Evolutionary conservation across 1,140 invertebrate species (phyloP), one percentile per base, ranked within the genome.

Genomic region (Caenorhabditis tropicalis): DNA sequence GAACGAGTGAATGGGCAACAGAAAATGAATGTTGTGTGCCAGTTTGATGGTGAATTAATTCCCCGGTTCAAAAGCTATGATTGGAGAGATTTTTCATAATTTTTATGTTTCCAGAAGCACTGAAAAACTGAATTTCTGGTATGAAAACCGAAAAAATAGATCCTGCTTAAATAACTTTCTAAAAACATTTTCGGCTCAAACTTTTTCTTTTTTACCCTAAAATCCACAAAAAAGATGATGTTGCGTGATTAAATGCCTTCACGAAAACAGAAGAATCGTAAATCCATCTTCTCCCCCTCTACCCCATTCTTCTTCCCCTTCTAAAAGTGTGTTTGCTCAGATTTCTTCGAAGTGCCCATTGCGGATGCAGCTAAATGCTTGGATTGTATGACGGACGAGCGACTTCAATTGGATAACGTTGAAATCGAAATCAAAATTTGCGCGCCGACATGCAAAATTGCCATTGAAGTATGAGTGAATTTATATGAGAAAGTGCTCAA

Each of bases 361-460:
- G 36, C 33, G 36, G 65, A 74, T 43, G 65, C 65, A 9, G 65
- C n/a, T 43, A 74, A 74, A 43, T 74, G 65, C 43, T 74, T 74
- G 65, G 65, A 74, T 43, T 74, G 65, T 74, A 74, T 74, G 65
- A 74, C 65, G 27, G 65, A 74, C n/a, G 65, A 74, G n/a, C 36
- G 36, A 74, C 43, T 74, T 74, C 65, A 19, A 15, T 36, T 74
- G 21, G 36, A 74, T 46, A 33, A 31, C n/a, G 65, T 74, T 19
- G 65, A 74, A 74, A 74, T 74, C 65, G 65, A 74, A 46, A 46
- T 74, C 33, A 74, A 74, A 43, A 74, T 74, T 43, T 74, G 65
- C 36, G 36, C 65, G 65, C 33, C 65, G n/a, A 74, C 36, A 1
- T 74, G 19, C 65, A 74, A 74, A 74, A 21, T 27, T 10, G 65